phyloP scores from a whole-genome alignment of 1,140 invertebrate genomes.

The Pissodes strobi region DNA sequence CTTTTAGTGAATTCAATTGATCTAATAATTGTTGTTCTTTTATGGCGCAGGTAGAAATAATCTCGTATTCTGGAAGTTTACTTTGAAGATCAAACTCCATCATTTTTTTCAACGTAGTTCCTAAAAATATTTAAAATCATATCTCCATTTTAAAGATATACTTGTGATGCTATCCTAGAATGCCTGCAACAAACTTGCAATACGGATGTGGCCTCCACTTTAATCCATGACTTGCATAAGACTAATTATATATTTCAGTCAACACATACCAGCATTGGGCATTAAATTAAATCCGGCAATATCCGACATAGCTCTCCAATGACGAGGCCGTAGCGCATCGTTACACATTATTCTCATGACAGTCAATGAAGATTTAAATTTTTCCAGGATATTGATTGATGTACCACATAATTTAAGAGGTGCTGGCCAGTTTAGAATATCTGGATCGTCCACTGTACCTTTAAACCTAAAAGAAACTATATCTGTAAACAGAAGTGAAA shows the following conservation, averaged over 20 bases:
- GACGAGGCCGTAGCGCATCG: conserved; percentile 76
- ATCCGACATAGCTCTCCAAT: conserved; percentile 88
- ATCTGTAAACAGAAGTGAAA: too few relatives aligned
- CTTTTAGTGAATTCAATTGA: conserved; percentile 77
- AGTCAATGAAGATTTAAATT: conserved; percentile 79
- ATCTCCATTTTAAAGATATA: too few relatives aligned
- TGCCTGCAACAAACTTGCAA: neutral
- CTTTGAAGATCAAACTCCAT: conserved; percentile 74
- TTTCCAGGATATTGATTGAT: conserved; percentile 70
- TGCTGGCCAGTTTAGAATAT: conserved; percentile 74
- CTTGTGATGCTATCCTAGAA: too few relatives aligned
- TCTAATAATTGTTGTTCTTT: conserved; percentile 82
- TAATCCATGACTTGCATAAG: neutral
- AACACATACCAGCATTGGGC: conserved; percentile 67
- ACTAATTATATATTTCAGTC: neutral
- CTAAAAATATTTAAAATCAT: conserved; percentile 45
- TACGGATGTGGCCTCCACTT: neutral
- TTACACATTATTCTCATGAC: conserved; percentile 85
- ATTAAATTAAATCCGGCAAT: conserved; percentile 81
- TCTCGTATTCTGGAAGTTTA: conserved; percentile 77
- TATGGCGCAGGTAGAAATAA: conserved; percentile 84
- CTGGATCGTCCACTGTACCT: conserved; percentile 75
- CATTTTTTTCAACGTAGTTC: conserved; percentile 77
- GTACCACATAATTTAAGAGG: conserved; percentile 67
- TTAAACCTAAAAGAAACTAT: conserved; percentile 57